Conservation (phyloP, 1,140 invertebrate species). For the Bombus picipes region DNA sequence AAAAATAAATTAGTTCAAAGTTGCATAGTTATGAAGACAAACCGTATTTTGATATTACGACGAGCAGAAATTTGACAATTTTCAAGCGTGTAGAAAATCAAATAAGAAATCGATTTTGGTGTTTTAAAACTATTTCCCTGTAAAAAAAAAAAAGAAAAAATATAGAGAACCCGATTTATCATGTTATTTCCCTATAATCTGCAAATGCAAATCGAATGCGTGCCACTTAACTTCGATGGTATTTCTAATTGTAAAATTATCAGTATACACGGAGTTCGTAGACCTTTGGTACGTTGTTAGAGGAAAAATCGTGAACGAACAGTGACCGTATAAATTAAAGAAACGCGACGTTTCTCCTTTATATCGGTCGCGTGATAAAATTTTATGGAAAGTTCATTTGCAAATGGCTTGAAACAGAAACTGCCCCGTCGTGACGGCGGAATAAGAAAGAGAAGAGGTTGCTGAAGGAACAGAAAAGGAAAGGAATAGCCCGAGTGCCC, state of each 20-base stretch:
- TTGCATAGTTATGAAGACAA: too few species aligned
- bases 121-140: too few species aligned
- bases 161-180: too few species aligned
- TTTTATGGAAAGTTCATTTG: slow-evolving; percentile 64
- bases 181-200: neutral
- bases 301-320: slow-evolving; percentile 13
- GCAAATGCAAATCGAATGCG: neutral
- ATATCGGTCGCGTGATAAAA: slow-evolving; percentile 56
- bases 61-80: too few species aligned
- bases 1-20: too few species aligned
- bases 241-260: slow-evolving; percentile 14
- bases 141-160: too few species aligned
- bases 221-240: neutral
- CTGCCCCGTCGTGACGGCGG: slow-evolving; percentile 47
- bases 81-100: too few species aligned
- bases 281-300: too few species aligned
- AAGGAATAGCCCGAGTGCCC: slow-evolving; percentile 37
- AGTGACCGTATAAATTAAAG: slow-evolving; percentile 41
- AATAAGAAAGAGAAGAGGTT: slow-evolving; percentile 43
- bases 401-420: slow-evolving; percentile 54
- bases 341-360: slow-evolving; percentile 32
- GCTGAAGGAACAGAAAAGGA: slow-evolving; percentile 10
- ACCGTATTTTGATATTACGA: too few species aligned
- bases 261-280: neutral
- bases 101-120: too few species aligned